phyloP scores from a whole-genome alignment of 2,797 vertebrate species.

The Gymnocypris eckloni region DNA sequence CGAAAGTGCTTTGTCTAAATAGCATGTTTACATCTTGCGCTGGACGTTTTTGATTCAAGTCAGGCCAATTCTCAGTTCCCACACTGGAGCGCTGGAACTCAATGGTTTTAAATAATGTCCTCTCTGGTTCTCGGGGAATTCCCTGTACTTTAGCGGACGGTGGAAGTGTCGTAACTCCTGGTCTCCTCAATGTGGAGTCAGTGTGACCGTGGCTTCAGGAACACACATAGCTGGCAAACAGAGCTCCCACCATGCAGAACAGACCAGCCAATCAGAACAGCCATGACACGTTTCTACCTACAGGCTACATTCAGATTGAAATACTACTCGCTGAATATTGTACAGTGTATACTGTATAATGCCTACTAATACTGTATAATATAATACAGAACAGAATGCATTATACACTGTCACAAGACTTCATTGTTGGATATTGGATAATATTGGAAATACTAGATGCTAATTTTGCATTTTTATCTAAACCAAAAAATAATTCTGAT shows the following conservation, averaged over 20 bases:
- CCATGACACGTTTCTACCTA: not conserved
- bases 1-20: conserved; percentile 19
- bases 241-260: conserved; percentile 76
- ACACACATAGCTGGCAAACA: conserved; percentile 56
- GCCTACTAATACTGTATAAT: not conserved
- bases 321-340: conserved; percentile 1
- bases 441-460: not conserved
- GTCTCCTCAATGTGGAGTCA: conserved; percentile 56
- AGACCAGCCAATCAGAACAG: conserved; percentile 62
- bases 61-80: conserved; percentile 40
- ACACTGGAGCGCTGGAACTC: conserved; percentile 45
- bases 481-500: not conserved
- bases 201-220: conserved; percentile 47
- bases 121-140: conserved; percentile 31
- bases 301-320: not conserved
- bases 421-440: not conserved
- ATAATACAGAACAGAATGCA: not conserved
- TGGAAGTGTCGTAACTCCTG: conserved; percentile 59
- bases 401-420: not conserved
- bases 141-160: conserved; percentile 65
- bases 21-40: conserved; percentile 18
- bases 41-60: conserved; percentile 25
- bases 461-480: not conserved
- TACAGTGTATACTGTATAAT: not conserved
- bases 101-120: conserved; percentile 39